A percentile compares a stretch with the other conserved stretches of the same genome.
Evolutionary conservation across 2,113 vertebrate genomes (phyloP).

Genomic region (Perccottus glenii): DNA sequence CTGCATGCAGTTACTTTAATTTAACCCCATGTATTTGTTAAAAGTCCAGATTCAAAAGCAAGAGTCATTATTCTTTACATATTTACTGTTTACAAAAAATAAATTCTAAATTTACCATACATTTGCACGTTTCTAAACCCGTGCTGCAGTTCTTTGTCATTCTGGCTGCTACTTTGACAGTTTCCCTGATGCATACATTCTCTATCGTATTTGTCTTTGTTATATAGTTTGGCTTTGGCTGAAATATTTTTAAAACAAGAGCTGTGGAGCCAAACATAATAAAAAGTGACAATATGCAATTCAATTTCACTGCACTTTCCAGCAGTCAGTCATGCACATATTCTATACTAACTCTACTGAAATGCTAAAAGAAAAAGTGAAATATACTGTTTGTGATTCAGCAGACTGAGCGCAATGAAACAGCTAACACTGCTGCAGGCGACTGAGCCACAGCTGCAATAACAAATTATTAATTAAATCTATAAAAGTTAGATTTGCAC

Average conservation of each 20-base stretch:
- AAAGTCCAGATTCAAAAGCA: no score
- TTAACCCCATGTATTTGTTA: no score
- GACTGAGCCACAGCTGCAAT: constrained; percentile 25
- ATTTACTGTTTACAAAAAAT: constrained; percentile 18
- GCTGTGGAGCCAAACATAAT: neutral
- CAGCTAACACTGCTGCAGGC: constrained; percentile 14
- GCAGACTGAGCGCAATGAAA: neutral
- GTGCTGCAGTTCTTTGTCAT: neutral
- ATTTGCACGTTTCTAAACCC: neutral
- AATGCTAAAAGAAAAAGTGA: no score
- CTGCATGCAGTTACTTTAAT: no score
- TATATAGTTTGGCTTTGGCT: constrained; percentile 1
- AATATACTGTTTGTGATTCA: neutral
- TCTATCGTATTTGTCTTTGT: neutral
- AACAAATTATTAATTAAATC: constrained; percentile 15
- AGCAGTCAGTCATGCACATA: neutral
- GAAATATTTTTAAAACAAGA: constrained; percentile 5
- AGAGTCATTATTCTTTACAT: no score
- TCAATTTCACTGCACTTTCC: neutral
- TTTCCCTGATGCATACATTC: constrained; percentile 8
- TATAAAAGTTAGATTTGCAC: neutral
- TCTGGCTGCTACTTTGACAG: neutral
- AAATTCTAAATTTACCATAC: neutral
- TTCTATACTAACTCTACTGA: neutral
- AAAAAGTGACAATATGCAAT: constrained; percentile 11